Percentiles rank a stretch among this genome's conserved stretches.
Conservation (phyloP, 1,140 invertebrate species). For the Homarus americanus region DNA sequence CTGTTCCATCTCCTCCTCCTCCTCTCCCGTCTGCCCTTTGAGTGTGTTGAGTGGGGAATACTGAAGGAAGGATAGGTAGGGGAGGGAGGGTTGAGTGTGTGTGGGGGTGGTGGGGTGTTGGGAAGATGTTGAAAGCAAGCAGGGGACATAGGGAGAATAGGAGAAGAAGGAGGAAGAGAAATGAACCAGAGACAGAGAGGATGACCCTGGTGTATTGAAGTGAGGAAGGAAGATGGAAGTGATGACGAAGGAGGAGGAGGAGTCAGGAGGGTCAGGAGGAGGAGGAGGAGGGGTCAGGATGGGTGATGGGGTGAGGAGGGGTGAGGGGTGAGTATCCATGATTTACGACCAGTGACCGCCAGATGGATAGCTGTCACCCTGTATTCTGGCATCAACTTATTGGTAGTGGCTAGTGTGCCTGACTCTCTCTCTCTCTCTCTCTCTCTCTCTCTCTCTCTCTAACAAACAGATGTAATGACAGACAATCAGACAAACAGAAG, state of each 20-base stretch:
- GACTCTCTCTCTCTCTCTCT: no score
- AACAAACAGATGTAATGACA: background rate
- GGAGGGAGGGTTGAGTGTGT: background rate
- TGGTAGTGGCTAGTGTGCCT: background rate
- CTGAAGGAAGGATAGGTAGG: background rate
- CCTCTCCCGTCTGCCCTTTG: no score
- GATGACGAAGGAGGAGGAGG: background rate
- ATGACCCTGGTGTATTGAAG: no score
- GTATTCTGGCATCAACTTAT: background rate
- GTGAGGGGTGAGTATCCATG: background rate
- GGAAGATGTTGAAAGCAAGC: no score
- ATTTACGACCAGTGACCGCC: background rate
- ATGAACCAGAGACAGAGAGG: no score
- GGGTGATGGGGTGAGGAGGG: background rate
- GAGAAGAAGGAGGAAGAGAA: no score
- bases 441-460: no score
- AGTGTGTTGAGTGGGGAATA: no score
- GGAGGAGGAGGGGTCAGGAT: background rate
- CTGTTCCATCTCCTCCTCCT: no score
- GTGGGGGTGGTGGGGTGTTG: no score
- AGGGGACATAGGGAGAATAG: background rate
- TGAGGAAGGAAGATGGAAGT: no score
- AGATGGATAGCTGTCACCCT: constrained; percentile 4
- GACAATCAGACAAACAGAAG: background rate
- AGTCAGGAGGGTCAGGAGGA: background rate